A percentile compares a stretch with the other conserved stretches of the same genome.
These are phyloP conservation scores for Euphydryas editha DNA, from an alignment of 2,888 invertebrate genomes.

Conservation along the genomic window DNA sequence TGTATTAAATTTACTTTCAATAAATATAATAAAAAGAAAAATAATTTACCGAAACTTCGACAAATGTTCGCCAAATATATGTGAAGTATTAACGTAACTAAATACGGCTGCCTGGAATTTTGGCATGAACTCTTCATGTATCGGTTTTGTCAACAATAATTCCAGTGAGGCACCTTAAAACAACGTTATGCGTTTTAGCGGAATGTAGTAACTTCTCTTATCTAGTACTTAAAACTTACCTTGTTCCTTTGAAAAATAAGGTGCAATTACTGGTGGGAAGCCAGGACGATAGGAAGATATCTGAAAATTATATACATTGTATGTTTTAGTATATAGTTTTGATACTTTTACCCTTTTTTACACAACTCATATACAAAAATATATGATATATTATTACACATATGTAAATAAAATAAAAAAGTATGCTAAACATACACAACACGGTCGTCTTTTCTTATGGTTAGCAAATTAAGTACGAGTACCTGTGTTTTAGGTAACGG, in stretches of 20 bases:
- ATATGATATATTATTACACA: no score
- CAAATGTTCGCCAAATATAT: slow-evolving; percentile 51
- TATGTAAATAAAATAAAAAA: no score
- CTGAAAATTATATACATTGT: slow-evolving; percentile 44
- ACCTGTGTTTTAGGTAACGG: no score
- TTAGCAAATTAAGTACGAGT: no score
- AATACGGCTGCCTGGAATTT: slow-evolving; percentile 59
- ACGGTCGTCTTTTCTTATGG: no score
- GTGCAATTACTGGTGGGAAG: slow-evolving; percentile 60
- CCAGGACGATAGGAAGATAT: slow-evolving; percentile 51
- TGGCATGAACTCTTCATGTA: slow-evolving; percentile 53
- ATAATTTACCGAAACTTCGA: slow-evolving; percentile 51
- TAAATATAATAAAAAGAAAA: not conserved
- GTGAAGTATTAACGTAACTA: slow-evolving; percentile 57
- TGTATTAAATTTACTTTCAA: not conserved
- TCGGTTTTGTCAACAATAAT: slow-evolving; percentile 51
- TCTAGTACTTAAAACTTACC: slow-evolving; percentile 46
- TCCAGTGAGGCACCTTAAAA: slow-evolving; percentile 52
- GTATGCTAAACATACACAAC: no score
- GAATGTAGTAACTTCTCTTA: not conserved
- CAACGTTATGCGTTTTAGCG: not conserved
- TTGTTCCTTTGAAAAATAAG: slow-evolving; percentile 54
- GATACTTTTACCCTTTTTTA: no score
- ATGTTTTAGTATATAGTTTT: no score
- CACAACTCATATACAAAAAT: no score